phyloP scores from a whole-genome alignment of 1,140 invertebrate genomes.

The Battus philenor region DNA sequence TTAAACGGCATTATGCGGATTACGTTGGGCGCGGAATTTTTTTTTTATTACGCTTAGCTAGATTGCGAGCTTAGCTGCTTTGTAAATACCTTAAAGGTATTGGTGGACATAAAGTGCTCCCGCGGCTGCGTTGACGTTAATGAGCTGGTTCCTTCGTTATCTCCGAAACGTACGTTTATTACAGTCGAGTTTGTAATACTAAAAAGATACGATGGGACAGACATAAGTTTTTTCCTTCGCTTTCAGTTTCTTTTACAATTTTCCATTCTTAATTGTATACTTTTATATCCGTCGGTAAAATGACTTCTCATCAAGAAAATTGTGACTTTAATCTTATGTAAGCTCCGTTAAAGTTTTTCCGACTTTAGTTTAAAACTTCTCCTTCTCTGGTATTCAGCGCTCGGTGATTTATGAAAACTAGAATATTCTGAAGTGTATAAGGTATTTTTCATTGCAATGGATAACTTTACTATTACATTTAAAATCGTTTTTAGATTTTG shows the following conservation, averaged over 20 bases:
- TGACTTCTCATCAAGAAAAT: slow-evolving; percentile 62
- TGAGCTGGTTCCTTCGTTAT: slow-evolving; percentile 58
- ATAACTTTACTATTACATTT: slow-evolving; percentile 56
- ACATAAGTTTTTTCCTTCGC: slow-evolving; percentile 1
- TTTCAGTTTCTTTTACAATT: slow-evolving; percentile 13
- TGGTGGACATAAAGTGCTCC: slow-evolving; percentile 50
- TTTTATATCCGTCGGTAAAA: slow-evolving; percentile 63
- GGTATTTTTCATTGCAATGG: slow-evolving; percentile 59
- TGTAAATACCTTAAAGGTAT: slow-evolving; percentile 70
- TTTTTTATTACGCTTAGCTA: slow-evolving; percentile 52
- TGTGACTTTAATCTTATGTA: slow-evolving; percentile 68
- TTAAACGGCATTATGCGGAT: slow-evolving; percentile 60
- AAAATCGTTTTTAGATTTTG: slow-evolving; percentile 50
- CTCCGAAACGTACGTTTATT: slow-evolving; percentile 57
- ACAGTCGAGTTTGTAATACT: slow-evolving; percentile 25
- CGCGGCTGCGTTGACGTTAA: slow-evolving; percentile 61
- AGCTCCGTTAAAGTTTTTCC: slow-evolving; percentile 57
- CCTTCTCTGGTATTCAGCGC: slow-evolving; percentile 53
- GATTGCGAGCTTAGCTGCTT: slow-evolving; percentile 57
- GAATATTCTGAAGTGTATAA: slow-evolving; percentile 61
- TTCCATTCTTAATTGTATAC: slow-evolving; percentile 41
- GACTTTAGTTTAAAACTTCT: slow-evolving; percentile 64
- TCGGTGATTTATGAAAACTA: slow-evolving; percentile 70
- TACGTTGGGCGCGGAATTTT: slow-evolving; percentile 47
- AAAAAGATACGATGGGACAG: background rate